A percentile compares a stretch with the other conserved stretches of the same genome.
phyloP scores from a whole-genome alignment of 92 coral and sea anemone species.

The Porites divaricata region DNA sequence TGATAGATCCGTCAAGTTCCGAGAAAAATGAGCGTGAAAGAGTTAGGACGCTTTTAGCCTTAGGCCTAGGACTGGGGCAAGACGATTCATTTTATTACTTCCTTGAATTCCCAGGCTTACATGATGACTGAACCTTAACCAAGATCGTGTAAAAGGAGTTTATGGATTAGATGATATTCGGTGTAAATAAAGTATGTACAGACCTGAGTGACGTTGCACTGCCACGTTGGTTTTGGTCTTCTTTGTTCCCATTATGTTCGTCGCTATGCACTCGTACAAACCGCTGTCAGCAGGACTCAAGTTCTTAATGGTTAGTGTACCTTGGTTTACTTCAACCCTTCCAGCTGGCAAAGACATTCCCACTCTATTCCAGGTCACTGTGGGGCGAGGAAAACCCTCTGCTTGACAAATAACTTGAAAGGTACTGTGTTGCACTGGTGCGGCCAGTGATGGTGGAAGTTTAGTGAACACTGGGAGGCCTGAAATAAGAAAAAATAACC shows the following conservation, averaged over 20 bases:
- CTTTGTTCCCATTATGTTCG: conserved; percentile 23
- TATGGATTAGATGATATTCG: too few species aligned
- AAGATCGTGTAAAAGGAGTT: too few species aligned
- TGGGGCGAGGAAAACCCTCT: conserved; percentile 13
- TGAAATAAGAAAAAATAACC: not conserved
- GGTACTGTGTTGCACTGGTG: not conserved
- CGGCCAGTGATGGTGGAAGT: not conserved
- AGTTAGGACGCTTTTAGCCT: too few species aligned
- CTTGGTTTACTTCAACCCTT: not conserved
- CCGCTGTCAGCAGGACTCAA: conserved; percentile 23
- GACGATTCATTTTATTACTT: too few species aligned
- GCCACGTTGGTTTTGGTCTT: not conserved
- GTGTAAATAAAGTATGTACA: too few species aligned
- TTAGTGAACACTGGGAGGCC: not conserved
- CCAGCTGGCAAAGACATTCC: not conserved
- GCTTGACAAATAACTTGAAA: not conserved
- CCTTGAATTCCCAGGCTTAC: too few species aligned
- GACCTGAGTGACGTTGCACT: not conserved
- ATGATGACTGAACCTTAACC: too few species aligned
- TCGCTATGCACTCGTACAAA: conserved; percentile 11
- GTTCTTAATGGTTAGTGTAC: conserved; percentile 15
- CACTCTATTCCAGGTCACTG: not conserved
- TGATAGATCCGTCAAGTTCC: too few species aligned
- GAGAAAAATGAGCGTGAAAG: too few species aligned
- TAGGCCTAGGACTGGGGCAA: too few species aligned